phyloP scores from a whole-genome alignment of 2,113 vertebrate genomes.

The Capra hircus region DNA sequence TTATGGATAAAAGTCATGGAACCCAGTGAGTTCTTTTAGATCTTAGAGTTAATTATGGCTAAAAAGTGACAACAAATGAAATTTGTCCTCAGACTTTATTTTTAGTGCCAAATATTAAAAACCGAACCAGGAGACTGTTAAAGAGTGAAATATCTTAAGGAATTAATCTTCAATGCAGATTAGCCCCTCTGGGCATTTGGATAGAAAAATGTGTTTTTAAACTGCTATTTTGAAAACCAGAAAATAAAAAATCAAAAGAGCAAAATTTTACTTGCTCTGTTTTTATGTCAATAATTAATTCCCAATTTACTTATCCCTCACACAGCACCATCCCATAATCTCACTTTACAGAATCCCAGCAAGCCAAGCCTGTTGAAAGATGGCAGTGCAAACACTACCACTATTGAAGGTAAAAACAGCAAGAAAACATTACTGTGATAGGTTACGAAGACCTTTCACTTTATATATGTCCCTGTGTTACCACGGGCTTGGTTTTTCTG shows the following conservation, averaged over 20 bases:
- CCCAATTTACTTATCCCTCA: neutral
- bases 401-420: neutral
- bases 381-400: neutral
- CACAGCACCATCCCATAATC: neutral
- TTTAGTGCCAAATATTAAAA: constrained; percentile 55
- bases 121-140: constrained; percentile 32
- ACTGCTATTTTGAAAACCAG: constrained; percentile 40
- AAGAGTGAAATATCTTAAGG: constrained; percentile 26
- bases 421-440: neutral
- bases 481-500: neutral
- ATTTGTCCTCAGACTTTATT: constrained; percentile 28
- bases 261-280: neutral
- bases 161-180: constrained; percentile 47
- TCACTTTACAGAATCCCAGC: neutral
- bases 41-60: constrained; percentile 25
- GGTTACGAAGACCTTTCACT: neutral
- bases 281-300: constrained; percentile 35
- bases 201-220: constrained; percentile 38
- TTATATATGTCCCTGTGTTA: neutral
- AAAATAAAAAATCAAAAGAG: constrained; percentile 32
- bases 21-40: constrained; percentile 16
- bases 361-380: neutral
- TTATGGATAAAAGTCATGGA: neutral
- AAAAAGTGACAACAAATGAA: constrained; percentile 39
- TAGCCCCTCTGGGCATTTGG: constrained; percentile 22